Percentiles rank a stretch among this genome's conserved stretches.
Evolutionary conservation across 1,140 invertebrate species (phyloP).

Genomic region (Leptoteleia sp.): DNA sequence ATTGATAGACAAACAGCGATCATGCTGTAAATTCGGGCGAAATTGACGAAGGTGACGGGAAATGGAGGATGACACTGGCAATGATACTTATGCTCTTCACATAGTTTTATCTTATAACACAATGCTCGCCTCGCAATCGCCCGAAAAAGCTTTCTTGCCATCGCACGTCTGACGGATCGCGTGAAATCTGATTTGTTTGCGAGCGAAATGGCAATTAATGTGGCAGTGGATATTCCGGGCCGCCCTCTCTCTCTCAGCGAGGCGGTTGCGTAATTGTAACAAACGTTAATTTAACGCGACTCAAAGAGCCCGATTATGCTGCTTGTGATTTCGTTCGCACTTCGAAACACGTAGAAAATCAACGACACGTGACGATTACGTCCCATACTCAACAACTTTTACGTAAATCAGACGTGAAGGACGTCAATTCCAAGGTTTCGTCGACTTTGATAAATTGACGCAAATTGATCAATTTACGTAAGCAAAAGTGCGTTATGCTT

Average conservation of each 20-base stretch:
- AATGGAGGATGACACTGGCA: conserved; percentile 23
- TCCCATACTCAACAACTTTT: conserved; percentile 5
- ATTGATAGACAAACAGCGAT: too few relatives aligned
- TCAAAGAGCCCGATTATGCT: conserved; percentile 14
- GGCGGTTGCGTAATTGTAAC: too few relatives aligned
- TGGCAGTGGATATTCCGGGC: conserved; percentile 5
- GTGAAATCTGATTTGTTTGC: too few relatives aligned
- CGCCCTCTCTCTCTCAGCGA: too few relatives aligned
- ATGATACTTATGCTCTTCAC: conserved; percentile 7
- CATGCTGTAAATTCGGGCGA: conserved; percentile 27
- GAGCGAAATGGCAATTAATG: too few relatives aligned
- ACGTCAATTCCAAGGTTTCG: not conserved
- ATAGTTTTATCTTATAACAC: conserved; percentile 31
- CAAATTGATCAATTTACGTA: too few relatives aligned
- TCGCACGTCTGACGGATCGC: too few relatives aligned
- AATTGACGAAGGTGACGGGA: not conserved
- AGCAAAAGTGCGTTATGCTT: too few relatives aligned
- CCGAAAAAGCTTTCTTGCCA: too few relatives aligned
- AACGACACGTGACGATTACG: conserved; percentile 26
- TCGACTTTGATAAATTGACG: conserved; percentile 7
- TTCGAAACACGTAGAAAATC: conserved; percentile 32
- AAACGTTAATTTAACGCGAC: conserved; percentile 21
- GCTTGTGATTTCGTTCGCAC: conserved; percentile 1
- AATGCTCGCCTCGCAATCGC: not conserved
- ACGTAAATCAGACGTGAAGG: conserved; percentile 11